A percentile compares a stretch with the other conserved stretches of the same genome.
phyloP scores from a whole-genome alignment of 2,888 invertebrate species.

The Chymomyza caudatula region DNA sequence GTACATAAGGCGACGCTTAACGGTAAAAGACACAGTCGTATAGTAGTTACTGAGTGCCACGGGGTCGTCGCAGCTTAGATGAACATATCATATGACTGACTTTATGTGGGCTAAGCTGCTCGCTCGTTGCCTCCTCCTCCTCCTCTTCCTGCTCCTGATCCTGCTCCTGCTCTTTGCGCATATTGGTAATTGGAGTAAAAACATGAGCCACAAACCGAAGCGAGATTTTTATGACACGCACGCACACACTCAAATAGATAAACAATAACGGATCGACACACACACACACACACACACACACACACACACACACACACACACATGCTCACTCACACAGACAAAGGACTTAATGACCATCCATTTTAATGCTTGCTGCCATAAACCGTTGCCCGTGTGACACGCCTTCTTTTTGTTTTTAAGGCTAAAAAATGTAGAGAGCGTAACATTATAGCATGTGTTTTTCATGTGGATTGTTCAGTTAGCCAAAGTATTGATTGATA shows the following conservation, averaged over 20 bases:
- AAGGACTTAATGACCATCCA: not conserved
- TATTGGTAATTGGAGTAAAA: constrained; percentile 56
- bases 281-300: not conserved
- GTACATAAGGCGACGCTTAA: constrained; percentile 25
- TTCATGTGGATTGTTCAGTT: no score
- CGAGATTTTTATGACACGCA: not conserved
- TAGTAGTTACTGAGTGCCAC: not conserved
- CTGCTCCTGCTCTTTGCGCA: constrained; percentile 5
- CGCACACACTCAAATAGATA: not conserved
- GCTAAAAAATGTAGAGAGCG: no score
- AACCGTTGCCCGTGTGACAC: not conserved
- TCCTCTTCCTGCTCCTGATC: constrained; percentile 41
- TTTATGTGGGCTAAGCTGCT: constrained; percentile 48
- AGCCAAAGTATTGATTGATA: no score
- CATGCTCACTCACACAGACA: not conserved
- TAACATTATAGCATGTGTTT: no score
- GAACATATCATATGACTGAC: constrained; percentile 52
- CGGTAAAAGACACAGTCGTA: constrained; percentile 27
- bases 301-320: not conserved
- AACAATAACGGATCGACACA: no score
- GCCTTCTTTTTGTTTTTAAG: not conserved
- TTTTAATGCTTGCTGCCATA: not conserved
- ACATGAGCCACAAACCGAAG: not conserved
- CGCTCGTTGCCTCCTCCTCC: constrained; percentile 34
- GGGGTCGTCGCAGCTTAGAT: not conserved